Evolutionary conservation across 2,113 vertebrate species (phyloP).

Genomic region (Mesoclemmys tuberculata): DNA sequence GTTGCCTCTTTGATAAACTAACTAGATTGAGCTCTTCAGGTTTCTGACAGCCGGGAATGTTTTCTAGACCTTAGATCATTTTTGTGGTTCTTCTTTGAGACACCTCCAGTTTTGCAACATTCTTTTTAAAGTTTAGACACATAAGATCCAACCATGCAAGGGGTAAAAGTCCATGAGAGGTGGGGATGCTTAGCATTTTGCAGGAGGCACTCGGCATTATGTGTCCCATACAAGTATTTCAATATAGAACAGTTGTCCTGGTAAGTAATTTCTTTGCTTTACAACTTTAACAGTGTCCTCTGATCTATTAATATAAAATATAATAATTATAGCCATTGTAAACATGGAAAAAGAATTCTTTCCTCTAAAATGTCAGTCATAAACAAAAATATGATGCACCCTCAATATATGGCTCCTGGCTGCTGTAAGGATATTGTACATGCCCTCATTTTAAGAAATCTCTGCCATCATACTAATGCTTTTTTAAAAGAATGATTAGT

Average conservation of each 20-base stretch:
- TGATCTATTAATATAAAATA: slow-evolving; percentile 14
- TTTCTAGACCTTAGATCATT: too few relatives aligned
- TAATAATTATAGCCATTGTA: not conserved
- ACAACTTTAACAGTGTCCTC: not conserved
- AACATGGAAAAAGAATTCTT: not conserved
- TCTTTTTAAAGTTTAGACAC: too few relatives aligned
- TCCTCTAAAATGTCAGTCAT: not conserved
- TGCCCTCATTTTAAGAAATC: not conserved
- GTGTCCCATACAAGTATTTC: not conserved
- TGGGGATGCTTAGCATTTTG: too few relatives aligned
- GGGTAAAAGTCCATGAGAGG: too few relatives aligned
- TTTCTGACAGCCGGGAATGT: too few relatives aligned
- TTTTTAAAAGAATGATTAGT: not conserved
- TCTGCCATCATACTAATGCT: rapidly evolving
- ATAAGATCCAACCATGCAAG: too few relatives aligned
- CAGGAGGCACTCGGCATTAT: too few relatives aligned
- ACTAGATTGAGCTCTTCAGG: too few relatives aligned
- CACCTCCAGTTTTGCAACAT: too few relatives aligned
- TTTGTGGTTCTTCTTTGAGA: too few relatives aligned
- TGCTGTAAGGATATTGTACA: not conserved
- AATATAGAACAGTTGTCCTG: not conserved
- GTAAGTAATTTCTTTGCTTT: not conserved
- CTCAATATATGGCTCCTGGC: not conserved
- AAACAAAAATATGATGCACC: not conserved
- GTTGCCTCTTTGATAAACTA: too few relatives aligned